Conservation (phyloP, 2,113 vertebrate genomes). For the Phocoena sinus region DNA sequence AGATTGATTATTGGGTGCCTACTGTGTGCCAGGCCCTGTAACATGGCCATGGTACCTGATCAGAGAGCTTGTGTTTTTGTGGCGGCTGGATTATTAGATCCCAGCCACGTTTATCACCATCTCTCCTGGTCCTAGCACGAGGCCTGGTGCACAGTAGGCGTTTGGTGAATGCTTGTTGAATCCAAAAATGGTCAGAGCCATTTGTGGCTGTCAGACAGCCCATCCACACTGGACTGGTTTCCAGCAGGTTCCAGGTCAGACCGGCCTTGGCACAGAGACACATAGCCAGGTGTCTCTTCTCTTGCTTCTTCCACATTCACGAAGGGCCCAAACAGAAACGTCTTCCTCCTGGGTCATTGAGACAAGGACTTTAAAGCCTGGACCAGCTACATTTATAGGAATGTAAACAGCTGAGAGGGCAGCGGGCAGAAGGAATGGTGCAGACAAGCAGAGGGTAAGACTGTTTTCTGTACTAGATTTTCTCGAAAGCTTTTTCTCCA, state of each 20-base stretch:
- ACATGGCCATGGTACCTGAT: background rate
- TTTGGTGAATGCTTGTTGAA: background rate
- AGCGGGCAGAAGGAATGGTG: constrained; percentile 8
- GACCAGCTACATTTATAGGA: background rate
- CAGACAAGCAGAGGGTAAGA: constrained; percentile 25
- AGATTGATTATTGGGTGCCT: background rate
- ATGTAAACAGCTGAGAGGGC: constrained; percentile 27
- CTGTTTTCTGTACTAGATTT: constrained; percentile 61
- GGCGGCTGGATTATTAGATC: background rate
- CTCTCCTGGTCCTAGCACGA: background rate
- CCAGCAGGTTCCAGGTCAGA: constrained; percentile 27
- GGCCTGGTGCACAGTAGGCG: background rate
- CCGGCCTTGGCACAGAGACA: accelerated
- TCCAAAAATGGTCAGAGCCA: background rate
- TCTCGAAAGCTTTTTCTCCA: constrained; percentile 70
- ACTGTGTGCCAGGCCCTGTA: background rate
- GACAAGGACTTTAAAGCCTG: background rate
- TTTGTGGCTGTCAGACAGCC: background rate
- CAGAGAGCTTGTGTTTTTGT: background rate
- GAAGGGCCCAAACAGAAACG: background rate
- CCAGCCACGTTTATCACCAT: background rate
- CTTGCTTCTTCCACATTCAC: background rate
- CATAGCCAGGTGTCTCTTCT: background rate
- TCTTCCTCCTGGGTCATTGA: background rate
- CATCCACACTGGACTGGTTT: background rate